Base-by-base conservation (phyloP, 1,140 invertebrate genomes). In the Schlechtendalia chinensis region DNA sequence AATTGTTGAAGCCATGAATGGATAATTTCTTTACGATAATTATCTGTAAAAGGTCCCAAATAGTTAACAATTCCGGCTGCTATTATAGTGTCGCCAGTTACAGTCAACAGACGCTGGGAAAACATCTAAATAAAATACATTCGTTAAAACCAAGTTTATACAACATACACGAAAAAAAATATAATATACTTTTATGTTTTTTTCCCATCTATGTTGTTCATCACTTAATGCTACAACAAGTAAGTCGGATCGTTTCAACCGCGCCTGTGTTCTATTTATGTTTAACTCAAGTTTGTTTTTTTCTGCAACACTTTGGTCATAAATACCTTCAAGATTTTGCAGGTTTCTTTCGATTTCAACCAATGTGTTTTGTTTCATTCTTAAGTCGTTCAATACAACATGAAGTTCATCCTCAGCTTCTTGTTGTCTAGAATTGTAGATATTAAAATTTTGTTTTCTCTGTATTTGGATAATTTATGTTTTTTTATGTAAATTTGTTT, bases 21-120 rank as follows among this genome's bases (percentile, higher is more conserved):
- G 11, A 91, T 88, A 22, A 94, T 87, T 63, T 92, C 88, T 54
- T 91, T 89, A 45, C 95, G 87, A 84, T 93, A 94, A 58, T 86
- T 85, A 67, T 88, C 88, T 0, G 94, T 95, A 83, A 96, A 96
- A 14, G 94, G 93, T 0, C 95, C 95, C 24, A 96, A 87, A 86
- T 97, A 97, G 29, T 94, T 93, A 16, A 97, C 90, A 81, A 91
- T 93, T 27, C 92, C 94, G 11, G 94, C 91, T 0, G 93, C 93
- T 16, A 96, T 88, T 67, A 97, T 87, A 10, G 93, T 91, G 86
- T 96, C 94, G 0, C 95, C 93, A 0, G 90, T 79, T 4, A 79
- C 75, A 1, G 58, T 79, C 10, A 63, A 27, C 19, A 79, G 16
- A 50, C 39, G 17, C 27, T 63, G 58, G 5, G 56, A 24, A 63